phyloP scores from a whole-genome alignment of 2,888 invertebrate genomes.

The Leptothorax acervorum region DNA sequence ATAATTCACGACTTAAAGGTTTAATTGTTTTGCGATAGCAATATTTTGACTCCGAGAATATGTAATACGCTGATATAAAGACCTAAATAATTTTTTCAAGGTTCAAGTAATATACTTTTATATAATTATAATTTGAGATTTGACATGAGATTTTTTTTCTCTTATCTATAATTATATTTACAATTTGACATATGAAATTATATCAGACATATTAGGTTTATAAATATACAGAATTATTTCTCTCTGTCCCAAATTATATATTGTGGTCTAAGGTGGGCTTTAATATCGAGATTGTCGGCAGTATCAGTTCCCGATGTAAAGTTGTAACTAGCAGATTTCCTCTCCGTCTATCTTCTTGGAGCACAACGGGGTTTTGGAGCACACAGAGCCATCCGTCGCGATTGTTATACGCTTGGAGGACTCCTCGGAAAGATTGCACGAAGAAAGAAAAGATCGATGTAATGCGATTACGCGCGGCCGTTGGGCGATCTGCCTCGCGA shows the following conservation, averaged over 20 bases:
- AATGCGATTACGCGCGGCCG: constrained; percentile 77
- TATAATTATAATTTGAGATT: constrained; percentile 13
- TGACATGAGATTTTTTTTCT: constrained; percentile 1
- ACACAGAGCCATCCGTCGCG: not conserved
- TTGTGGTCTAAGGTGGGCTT: constrained; percentile 24
- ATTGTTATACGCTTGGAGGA: constrained; percentile 33
- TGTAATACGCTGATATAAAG: not conserved
- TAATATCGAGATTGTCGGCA: constrained; percentile 49
- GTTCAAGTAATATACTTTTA: not conserved
- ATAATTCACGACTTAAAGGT: not conserved
- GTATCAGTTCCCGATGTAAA: constrained; percentile 44
- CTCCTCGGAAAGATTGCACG: constrained; percentile 26
- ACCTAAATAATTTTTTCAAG: not conserved
- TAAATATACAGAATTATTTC: constrained; percentile 20
- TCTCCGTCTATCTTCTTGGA: constrained; percentile 20
- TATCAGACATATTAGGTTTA: not conserved
- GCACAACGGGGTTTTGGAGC: constrained; percentile 7
- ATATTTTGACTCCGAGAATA: not conserved
- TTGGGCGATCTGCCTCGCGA: constrained; percentile 82
- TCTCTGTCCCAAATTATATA: not conserved
- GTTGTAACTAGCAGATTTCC: constrained; percentile 19
- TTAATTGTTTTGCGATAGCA: not conserved
- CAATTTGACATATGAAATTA: constrained; percentile 28
- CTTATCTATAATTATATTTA: constrained; percentile 31
- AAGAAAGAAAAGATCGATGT: constrained; percentile 21